Evolutionary conservation across 2,113 vertebrate genomes (phyloP), one percentile per base, ranked within the genome.

Genomic region (Poeciliopsis occidentalis): DNA sequence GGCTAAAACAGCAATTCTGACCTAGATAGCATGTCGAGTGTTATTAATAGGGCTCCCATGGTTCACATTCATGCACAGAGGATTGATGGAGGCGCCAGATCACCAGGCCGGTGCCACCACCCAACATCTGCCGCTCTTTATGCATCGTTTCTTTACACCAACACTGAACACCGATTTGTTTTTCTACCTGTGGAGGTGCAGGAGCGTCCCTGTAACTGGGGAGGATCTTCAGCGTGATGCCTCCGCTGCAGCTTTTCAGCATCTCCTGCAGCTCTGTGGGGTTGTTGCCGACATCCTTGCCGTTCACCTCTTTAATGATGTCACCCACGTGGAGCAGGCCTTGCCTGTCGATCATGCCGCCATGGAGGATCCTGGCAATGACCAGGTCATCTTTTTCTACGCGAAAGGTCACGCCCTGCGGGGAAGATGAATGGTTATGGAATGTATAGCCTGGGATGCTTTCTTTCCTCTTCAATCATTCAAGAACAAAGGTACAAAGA

Each of bases 301-400:
- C 97, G 4, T 99, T 99, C 85, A 99, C 97, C 76, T 99, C 98
- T 90, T 98, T 98, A 82, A 99, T 99, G 77, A 99, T 95, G 88
- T 99, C 98, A 22, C 98, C 98, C 47, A 98, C 97, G 3, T 99
- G 98, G 57, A 99, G 96, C 64, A 99, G 95, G 30, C 97, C 97
- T 88, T 99, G 98, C 39, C 97, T 94, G 91, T 99, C 97, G 82
- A 99, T 99, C 96, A 99, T 96, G 61, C 97, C 97, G 0, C 98
- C 97, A 8, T 98, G 97, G 64, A 99, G 96, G 88, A 99, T 99
- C 39, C 97, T 92, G 8, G 98, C 97, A 4, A 99, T 99, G 68
- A 99, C 97, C 78, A 99, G 92, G 76, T 98, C 97, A 0, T 96
- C 96, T 79, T 97, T 97, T 93, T 99, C 98, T 60, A 99, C 97